These are phyloP conservation scores for Escarpia spicata DNA, from an alignment of 2,888 invertebrate species.

Conservation along the genomic window DNA sequence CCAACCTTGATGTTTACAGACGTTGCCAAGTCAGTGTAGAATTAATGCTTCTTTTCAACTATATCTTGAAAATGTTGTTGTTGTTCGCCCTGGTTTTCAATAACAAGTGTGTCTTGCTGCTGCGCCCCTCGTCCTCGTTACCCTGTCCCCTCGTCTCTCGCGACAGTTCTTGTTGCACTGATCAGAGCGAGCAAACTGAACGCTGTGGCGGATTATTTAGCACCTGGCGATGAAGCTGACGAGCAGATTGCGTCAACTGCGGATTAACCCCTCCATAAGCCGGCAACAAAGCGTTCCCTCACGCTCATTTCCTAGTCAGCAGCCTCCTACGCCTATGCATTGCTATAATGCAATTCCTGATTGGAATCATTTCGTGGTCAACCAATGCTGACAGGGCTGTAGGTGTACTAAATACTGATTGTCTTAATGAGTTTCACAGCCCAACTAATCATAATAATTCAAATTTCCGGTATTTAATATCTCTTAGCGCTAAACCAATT, in stretches of 20 bases:
- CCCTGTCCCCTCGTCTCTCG: neutral
- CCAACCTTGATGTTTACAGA: neutral
- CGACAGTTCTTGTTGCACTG: neutral
- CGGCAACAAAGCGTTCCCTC: neutral
- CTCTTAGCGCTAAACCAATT: too few species aligned
- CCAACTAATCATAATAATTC: too few species aligned
- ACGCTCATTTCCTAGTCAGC: neutral
- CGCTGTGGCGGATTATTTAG: neutral
- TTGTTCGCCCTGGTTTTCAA: too few species aligned
- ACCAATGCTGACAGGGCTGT: neutral
- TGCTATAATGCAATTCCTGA: neutral
- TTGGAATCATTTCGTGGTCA: neutral
- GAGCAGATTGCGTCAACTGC: neutral
- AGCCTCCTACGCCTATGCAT: neutral
- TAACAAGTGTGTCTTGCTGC: neutral
- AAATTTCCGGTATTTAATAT: too few species aligned
- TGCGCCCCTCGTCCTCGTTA: neutral
- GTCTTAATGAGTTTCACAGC: too few species aligned
- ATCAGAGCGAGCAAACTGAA: neutral
- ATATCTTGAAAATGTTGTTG: neutral
- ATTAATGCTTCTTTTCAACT: neutral
- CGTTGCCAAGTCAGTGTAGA: neutral
- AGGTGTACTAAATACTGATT: neutral
- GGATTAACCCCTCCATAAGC: neutral
- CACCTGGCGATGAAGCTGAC: neutral